A percentile compares a stretch with the other conserved stretches of the same genome.
Evolutionary conservation across 2,113 vertebrate species (phyloP).

Genomic region (Crotalus horridus): DNA sequence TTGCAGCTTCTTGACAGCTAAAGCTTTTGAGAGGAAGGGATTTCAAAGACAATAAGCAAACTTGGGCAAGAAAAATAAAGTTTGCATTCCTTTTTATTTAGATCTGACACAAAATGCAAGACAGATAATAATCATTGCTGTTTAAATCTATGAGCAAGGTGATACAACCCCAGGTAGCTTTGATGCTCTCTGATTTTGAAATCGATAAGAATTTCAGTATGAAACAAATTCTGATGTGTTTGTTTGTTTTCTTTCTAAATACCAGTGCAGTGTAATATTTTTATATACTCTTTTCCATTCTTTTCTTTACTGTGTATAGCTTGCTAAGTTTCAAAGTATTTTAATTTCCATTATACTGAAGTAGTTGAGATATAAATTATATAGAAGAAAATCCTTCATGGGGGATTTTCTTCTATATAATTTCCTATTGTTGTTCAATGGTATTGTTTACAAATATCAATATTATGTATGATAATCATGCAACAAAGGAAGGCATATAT

Average conservation of each 20-base stretch:
- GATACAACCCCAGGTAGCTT: conserved; percentile 53
- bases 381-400: conserved; percentile 71
- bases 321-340: conserved; percentile 80
- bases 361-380: conserved; percentile 76
- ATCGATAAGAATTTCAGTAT: conserved; percentile 52
- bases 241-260: conserved; percentile 71
- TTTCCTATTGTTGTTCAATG: conserved; percentile 64
- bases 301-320: conserved; percentile 79
- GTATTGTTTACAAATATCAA: conserved; percentile 59
- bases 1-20: conserved; percentile 56
- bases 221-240: conserved; percentile 68
- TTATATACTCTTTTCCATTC: conserved; percentile 70
- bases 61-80: conserved; percentile 58
- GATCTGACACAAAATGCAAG: conserved; percentile 59
- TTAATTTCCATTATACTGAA: conserved; percentile 77
- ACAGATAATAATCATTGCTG: conserved; percentile 6
- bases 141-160: conserved; percentile 52
- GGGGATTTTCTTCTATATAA: conserved; percentile 56
- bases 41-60: conserved; percentile 66
- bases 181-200: conserved; percentile 54
- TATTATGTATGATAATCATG: conserved; percentile 52
- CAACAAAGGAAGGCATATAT: conserved; percentile 40
- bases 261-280: conserved; percentile 58
- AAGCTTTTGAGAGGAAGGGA: conserved; percentile 42
- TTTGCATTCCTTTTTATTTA: conserved; percentile 63